Base-by-base conservation (phyloP, 2,888 invertebrate genomes). In the Trachelus troglodyta region DNA sequence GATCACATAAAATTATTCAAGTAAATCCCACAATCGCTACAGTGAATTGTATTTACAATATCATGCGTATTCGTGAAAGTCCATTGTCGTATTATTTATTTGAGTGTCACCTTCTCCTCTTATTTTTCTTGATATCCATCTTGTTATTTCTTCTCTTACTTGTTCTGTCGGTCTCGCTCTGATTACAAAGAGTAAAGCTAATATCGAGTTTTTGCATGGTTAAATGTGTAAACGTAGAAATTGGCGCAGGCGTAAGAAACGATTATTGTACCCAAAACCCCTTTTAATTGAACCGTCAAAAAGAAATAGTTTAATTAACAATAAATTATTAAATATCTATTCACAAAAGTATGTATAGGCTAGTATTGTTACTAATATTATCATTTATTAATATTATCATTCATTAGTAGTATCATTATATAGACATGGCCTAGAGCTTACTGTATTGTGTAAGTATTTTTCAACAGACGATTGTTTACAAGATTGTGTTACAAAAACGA, bases 261-360 rank as follows among this genome's bases (percentile, higher is more conserved):
- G 81, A 88, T 85, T 87, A 87, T 85, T 85, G 84, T 87, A 90
- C 89, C 90, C 88, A 86, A 87, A 89, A 89, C 86, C 88, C 86
- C 86, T 79, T 87, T 84, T 84, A 84, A 81, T 81, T 77, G 71
- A 79, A 80, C 76, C 78, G 78, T 78, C 33, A 34, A 76, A 76
- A 84, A 83, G 75, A 85, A 85, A 84, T 86, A 83, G 79, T 86
- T 90, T 89, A 78, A 82, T 87, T 87, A 90, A 90, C 87, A 90
- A 90, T 91, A 91, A 91, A 90, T 91, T 90, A 91, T 90, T 90
- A 90, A 91, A 91, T 91, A 90, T 88, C 88, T 90, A 91, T 91
- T 90, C 91, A 91, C 91, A 90, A 88, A 87, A 86, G 87, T 89
- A 90, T 88, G 86, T 85, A 88, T 89, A 88, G 84, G 83, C 85